phyloP scores from a whole-genome alignment of 1,140 invertebrate species.

The Cherax destructor region DNA sequence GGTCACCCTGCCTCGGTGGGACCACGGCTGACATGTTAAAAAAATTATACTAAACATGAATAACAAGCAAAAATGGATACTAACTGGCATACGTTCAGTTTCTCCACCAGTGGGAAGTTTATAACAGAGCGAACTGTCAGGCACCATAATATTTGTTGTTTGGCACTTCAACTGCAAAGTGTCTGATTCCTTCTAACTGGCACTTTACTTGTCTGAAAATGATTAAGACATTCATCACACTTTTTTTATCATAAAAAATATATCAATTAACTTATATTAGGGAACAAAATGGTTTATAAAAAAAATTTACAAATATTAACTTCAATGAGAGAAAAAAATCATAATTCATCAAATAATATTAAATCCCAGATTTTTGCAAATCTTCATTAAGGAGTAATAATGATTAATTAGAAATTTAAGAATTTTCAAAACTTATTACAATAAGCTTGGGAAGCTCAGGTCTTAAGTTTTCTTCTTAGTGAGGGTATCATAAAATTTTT shows the following conservation, averaged over 20 bases:
- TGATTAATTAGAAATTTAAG: too few species aligned
- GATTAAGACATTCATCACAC: background rate
- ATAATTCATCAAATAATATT: too few species aligned
- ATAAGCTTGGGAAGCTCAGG: too few species aligned
- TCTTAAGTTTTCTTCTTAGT: too few species aligned
- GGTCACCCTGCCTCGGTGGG: too few species aligned
- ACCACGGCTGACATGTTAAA: too few species aligned
- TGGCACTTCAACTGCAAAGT: slow-evolving; percentile 97
- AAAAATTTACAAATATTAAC: too few species aligned
- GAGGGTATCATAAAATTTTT: too few species aligned
- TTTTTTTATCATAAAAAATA: background rate
- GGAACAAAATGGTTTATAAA: background rate
- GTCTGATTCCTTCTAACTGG: slow-evolving; percentile 78
- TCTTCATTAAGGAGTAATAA: too few species aligned
- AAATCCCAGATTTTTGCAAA: too few species aligned
- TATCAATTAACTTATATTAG: background rate
- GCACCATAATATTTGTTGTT: slow-evolving; percentile 97
- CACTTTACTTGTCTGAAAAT: slow-evolving; percentile 41
- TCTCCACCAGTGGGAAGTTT: slow-evolving; percentile 97
- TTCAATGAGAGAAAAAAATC: too few species aligned
- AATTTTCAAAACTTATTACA: too few species aligned
- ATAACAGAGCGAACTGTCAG: slow-evolving; percentile 96
- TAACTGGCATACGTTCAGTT: slow-evolving; percentile 91
- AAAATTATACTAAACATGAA: background rate
- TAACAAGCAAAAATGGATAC: background rate